phyloP scores from a whole-genome alignment of 1,140 invertebrate species.

The Cyrtorhinus lividipennis region DNA sequence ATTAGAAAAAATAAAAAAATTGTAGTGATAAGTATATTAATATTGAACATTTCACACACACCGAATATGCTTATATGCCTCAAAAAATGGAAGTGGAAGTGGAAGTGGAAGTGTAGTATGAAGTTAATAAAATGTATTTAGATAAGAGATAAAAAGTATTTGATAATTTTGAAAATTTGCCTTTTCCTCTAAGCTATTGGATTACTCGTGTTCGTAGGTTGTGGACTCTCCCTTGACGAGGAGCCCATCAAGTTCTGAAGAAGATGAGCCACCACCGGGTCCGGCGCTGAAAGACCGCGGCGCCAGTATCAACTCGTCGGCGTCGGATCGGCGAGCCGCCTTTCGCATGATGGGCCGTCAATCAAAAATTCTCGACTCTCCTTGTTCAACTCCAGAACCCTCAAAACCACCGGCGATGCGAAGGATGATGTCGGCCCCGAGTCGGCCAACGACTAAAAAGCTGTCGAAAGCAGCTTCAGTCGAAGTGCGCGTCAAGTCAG shows the following conservation, averaged over 20 bases:
- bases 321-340: neutral
- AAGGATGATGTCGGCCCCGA: conserved; percentile 13
- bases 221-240: neutral
- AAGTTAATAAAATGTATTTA: too few relatives aligned
- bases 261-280: neutral
- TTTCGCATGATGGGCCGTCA: conserved; percentile 10
- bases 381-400: conserved; percentile 9
- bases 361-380: neutral
- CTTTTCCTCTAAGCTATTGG: too few relatives aligned
- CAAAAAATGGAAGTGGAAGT: too few relatives aligned
- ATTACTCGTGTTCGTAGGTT: too few relatives aligned
- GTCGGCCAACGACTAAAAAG: neutral
- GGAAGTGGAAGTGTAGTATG: too few relatives aligned
- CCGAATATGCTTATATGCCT: too few relatives aligned
- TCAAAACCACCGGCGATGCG: neutral
- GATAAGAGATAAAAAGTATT: too few relatives aligned
- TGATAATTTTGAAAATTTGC: too few relatives aligned
- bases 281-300: neutral
- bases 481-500: conserved; percentile 8
- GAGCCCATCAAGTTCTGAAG: neutral
- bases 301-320: neutral
- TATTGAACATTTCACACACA: too few relatives aligned
- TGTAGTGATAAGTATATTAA: too few relatives aligned
- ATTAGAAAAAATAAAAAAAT: too few relatives aligned
- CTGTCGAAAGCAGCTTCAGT: neutral